A percentile compares a stretch with the other conserved stretches of the same genome.
phyloP scores from a whole-genome alignment of 2,113 vertebrate species.

The Mormyrus lacerda region DNA sequence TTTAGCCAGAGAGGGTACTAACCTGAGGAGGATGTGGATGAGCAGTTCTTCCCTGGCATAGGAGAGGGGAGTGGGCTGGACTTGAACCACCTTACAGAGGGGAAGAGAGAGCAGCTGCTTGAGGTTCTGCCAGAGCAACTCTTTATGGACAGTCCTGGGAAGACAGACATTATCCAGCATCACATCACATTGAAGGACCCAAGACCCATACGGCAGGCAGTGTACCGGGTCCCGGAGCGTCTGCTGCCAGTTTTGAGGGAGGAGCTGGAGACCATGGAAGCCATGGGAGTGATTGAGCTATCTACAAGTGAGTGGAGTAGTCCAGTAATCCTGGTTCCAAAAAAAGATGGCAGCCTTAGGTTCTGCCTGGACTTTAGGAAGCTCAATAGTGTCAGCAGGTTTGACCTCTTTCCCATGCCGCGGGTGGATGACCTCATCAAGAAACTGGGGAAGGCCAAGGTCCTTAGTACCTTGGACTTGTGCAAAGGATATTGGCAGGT shows the following conservation, averaged over 20 bases:
- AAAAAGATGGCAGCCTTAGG: not conserved
- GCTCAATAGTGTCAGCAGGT: not conserved
- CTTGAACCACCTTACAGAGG: not conserved
- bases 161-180: not conserved
- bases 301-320: slow-evolving; percentile 5
- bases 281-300: not conserved
- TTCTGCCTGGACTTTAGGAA: slow-evolving; percentile 20
- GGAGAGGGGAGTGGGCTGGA: not conserved
- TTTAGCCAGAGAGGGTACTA: no score
- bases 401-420: not conserved
- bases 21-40: not conserved
- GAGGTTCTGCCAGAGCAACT: not conserved
- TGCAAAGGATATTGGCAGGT: not conserved
- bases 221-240: not conserved
- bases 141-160: not conserved
- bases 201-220: not conserved
- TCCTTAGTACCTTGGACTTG: not conserved
- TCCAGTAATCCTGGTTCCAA: not conserved
- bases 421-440: slow-evolving; percentile 8
- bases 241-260: not conserved
- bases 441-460: not conserved
- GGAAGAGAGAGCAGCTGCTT: not conserved
- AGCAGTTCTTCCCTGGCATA: not conserved
- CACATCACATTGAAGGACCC: not conserved
- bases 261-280: not conserved